Base-by-base conservation (phyloP, 2,113 vertebrate species). In the Otolemur garnettii region DNA sequence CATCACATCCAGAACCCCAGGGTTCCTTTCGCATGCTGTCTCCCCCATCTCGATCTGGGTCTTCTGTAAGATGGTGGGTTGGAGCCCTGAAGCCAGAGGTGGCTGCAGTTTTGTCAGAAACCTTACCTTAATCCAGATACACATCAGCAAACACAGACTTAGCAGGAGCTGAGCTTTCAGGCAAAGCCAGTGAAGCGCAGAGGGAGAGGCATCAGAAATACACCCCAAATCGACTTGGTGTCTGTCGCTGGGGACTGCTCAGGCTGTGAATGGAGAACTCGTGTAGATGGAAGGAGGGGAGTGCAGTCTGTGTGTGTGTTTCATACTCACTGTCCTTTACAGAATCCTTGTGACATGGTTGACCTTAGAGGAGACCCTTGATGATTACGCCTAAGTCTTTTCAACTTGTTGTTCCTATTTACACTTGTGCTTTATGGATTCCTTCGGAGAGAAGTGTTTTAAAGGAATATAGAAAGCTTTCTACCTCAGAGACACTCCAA, bases 241-340 rank as follows among this genome's bases (percentile, higher is more conserved):
- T 84, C 90, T 55, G 79, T 85, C 57, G 0, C 26, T 86, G 94
- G 87, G 64, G 69, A 97, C 71, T 82, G 50, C 60, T 64, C 17
- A 15, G 87, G 72, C 78, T 91, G 90, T 91, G 97, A 98, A 98
- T 98, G 86, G 98, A 98, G 98, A 98, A 97, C 75, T 93, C 96
- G 81, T 96, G 95, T 97, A 97, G 92, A 95, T 84, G 10, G 88
- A 92, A 97, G 97, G 81, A 87, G 92, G 85, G 84, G 62, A 38
- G 26, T 33, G 2, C 77, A 84, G 55, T 82, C 71, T 92, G 80
- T 0, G 10, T 68, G 11, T 78, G n/a, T 87, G n/a, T 93, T 97
- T 97, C 87, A 64, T 96, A 78, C 42, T 92, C 62, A 4, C 22
- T 38, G 72, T 64, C 85, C 45, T 97, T 97, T 97, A 77, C 53